Evolutionary conservation across 2,888 invertebrate genomes (phyloP), one percentile per base, ranked within the genome.

Genomic region (Mythimna albipuncta): DNA sequence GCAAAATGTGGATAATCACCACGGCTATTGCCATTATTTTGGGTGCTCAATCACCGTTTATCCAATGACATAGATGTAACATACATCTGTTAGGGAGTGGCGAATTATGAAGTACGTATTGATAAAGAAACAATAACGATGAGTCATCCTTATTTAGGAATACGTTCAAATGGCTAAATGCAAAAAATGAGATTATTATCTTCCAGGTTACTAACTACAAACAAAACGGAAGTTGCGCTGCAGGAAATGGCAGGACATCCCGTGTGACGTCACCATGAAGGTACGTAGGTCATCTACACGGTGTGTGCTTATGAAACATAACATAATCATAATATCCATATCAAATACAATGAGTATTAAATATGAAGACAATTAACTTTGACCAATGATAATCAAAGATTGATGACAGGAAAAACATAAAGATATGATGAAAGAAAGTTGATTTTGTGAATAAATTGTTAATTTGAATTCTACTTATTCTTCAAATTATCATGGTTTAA

Each of bases 191-290:
- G 80, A 80, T 82, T 64, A 76, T 72, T 77, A 85, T 79, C 76
- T 76, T 72, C 47, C 58, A 75, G 74, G 47, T 72, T 58, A 21
- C 61, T 38, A 52, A 71, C 70, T 69, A 77, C 71, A 68, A 75
- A 71, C 55, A 77, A 69, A 82, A 69, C 82, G 86, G 86, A 86
- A 76, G 80, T 80, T 70, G 68, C 73, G 66, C 54, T 71, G 69
- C 76, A 81, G 76, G 74, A 84, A 73, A 84, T 75, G 66, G 65
- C 74, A 73, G 81, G 73, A 85, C 71, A 83, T 83, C 81, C 83
- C 76, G 83, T 81, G 58, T 85, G 83, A 84, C 81, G 84, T 75
- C 83, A 80, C 41, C 38, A 44, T 64, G 54, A 16, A 55, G 13
- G 55, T 47, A 58, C 26, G 58, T 35, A 61, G 21, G 35, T 69